phyloP scores from a whole-genome alignment of 37 sponge, comb jelly and placozoan genomes.

The Halichondria panicea region DNA sequence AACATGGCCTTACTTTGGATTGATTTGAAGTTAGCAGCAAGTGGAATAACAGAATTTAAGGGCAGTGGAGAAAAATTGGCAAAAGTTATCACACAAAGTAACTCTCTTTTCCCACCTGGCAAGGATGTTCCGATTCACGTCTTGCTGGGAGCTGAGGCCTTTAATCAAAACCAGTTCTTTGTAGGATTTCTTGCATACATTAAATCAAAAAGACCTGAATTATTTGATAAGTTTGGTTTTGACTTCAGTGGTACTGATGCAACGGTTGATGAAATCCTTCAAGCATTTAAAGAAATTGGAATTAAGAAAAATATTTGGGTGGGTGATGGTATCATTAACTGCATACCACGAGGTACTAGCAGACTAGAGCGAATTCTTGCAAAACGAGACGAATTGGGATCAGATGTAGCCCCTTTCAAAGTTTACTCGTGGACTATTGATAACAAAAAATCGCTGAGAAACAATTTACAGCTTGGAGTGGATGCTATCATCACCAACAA shows the following conservation, averaged over 20 bases:
- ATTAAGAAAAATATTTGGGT: conserved; percentile 8
- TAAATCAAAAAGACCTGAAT: not conserved
- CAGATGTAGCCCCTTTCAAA: not conserved
- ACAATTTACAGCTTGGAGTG: conserved; percentile 1
- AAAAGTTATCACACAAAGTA: not conserved
- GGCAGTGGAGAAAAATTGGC: conserved; percentile 5
- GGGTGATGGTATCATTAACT: conserved; percentile 18
- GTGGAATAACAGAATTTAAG: not conserved
- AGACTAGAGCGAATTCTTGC: not conserved
- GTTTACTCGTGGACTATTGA: conserved; percentile 20
- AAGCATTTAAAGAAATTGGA: conserved; percentile 3
- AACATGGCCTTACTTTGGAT: conserved; percentile 7
- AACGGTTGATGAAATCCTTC: conserved; percentile 14
- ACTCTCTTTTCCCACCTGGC: conserved; percentile 10
- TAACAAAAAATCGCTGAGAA: conserved; percentile 4
- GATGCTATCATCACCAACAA: conserved; percentile 24
- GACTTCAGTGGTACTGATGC: not conserved
- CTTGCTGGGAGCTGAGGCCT: conserved; percentile 8
- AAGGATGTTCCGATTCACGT: conserved; percentile 3
- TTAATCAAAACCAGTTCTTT: conserved; percentile 6
- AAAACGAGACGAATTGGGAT: not conserved
- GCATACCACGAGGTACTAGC: not conserved
- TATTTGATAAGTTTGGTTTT: conserved; percentile 7
- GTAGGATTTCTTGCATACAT: conserved; percentile 15
- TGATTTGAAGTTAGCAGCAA: not conserved